Conservation (phyloP, 2,888 invertebrate species). For the Epistrophe eligans region DNA sequence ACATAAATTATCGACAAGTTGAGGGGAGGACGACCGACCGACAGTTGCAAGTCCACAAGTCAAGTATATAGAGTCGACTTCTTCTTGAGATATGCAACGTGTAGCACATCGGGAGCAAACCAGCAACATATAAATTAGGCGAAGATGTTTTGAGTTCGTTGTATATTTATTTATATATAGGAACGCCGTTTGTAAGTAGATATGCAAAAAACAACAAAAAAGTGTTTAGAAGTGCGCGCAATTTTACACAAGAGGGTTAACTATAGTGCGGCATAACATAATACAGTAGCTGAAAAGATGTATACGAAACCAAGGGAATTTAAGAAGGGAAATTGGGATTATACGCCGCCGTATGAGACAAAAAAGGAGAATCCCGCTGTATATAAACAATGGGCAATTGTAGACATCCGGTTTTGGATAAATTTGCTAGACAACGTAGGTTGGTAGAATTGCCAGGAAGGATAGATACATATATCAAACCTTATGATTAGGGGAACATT, state of each 20-base stretch:
- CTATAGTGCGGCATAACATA: background rate
- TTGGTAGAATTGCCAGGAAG: conserved; percentile 47
- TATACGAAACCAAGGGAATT: background rate
- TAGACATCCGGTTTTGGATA: conserved; percentile 64
- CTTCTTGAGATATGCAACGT: conserved; percentile 33
- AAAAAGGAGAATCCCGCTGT: conserved; percentile 44
- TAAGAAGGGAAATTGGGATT: background rate
- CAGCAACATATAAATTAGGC: conserved; percentile 67
- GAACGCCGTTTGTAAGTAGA: background rate
- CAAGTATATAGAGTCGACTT: conserved; percentile 1
- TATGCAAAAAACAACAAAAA: conserved; percentile 46
- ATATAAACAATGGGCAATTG: conserved; percentile 68
- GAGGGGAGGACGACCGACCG: conserved; percentile 16
- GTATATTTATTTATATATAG: background rate
- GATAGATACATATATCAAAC: background rate
- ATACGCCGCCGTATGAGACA: background rate
- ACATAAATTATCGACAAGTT: conserved; percentile 72
- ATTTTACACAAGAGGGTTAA: conserved; percentile 14
- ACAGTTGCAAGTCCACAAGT: conserved; percentile 8
- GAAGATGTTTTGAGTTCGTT: conserved; percentile 33
- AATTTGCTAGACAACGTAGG: conserved; percentile 56
- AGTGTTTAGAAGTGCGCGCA: conserved; percentile 39
- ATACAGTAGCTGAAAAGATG: conserved; percentile 31
- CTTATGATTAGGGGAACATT: background rate
- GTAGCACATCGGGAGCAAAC: conserved; percentile 61